phyloP scores from a whole-genome alignment of 2,888 invertebrate species.

The Protula sp. region DNA sequence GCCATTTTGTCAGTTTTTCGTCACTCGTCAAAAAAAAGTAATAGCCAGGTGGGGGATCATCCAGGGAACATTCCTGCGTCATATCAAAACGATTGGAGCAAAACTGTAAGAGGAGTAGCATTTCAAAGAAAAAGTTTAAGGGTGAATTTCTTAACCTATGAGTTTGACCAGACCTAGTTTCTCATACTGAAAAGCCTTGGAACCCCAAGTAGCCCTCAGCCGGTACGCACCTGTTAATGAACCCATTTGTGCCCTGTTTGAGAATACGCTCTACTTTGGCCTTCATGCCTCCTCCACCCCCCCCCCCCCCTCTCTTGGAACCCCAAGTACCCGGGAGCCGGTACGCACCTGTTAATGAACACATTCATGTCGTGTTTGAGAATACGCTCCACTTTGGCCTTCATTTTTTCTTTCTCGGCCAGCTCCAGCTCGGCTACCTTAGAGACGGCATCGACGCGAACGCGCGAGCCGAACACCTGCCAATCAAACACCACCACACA shows the following conservation, averaged over 20 bases:
- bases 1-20: no score
- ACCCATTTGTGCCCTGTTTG: conserved; percentile 90
- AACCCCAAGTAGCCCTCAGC: no score
- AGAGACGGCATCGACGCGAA: conserved; percentile 59
- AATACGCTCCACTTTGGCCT: conserved; percentile 96
- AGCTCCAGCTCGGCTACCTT: conserved; percentile 94
- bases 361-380: conserved; percentile 91
- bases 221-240: conserved; percentile 92
- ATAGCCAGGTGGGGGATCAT: no score
- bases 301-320: neutral
- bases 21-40: no score
- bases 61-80: no score
- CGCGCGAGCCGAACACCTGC: conserved; percentile 85
- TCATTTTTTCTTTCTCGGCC: conserved; percentile 99
- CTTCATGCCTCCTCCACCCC: conserved; percentile 59
- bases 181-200: no score
- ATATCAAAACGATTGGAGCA: no score
- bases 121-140: no score
- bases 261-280: conserved; percentile 96
- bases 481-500: neutral
- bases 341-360: conserved; percentile 79
- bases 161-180: no score
- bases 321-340: neutral
- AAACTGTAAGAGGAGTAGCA: no score
- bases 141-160: no score